Base-by-base conservation (phyloP, 2,888 invertebrate species). In the Eupithecia inturbata region DNA sequence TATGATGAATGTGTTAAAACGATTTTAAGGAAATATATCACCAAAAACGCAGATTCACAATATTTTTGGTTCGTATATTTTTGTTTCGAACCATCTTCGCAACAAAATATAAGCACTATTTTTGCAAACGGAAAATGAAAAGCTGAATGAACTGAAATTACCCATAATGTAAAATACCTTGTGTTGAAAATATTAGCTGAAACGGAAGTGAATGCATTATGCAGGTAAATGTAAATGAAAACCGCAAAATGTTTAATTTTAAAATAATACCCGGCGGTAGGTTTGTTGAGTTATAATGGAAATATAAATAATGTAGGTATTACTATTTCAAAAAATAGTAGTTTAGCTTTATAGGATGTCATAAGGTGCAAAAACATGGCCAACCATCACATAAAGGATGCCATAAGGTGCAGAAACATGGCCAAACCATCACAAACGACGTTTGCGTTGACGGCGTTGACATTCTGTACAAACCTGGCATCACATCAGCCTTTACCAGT, bases 161-260 rank as follows among this genome's bases (percentile, higher is more conserved):
- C 9, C 19, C 22, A 16, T 31, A 19, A 62, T 28, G 62, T 19
- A 62, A 62, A 31, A 31, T 31, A 62, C n/a, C 28, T 10, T 49
- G 28, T 41, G 66, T 9, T 67, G 39, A 64, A 67, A 70, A 22
- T 39, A 67, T 53, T 63, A 16, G 41, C 49, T 63, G 36, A 62
- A 39, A 71, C 70, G 71, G 68, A 71, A 64, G 64, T 64, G 26
- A 74, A 68, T 68, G 68, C 68, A 68, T 68, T 57, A 68, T 71
- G 71, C 71, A 60, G 70, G 63, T 64, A 53, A 74, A 74, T 74
- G 70, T 68, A 68, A 74, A 71, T 74, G 68, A 68, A 70, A 67
- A 36, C 68, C 64, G 53, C 63, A 19, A 68, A 68, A 71, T 64
- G 64, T 53, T 70, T 67, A 53, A 64, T 70, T 73, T 67, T 53